Evolutionary conservation across 2,888 invertebrate species (phyloP).

Genomic region (Rhogogaster chlorosoma): DNA sequence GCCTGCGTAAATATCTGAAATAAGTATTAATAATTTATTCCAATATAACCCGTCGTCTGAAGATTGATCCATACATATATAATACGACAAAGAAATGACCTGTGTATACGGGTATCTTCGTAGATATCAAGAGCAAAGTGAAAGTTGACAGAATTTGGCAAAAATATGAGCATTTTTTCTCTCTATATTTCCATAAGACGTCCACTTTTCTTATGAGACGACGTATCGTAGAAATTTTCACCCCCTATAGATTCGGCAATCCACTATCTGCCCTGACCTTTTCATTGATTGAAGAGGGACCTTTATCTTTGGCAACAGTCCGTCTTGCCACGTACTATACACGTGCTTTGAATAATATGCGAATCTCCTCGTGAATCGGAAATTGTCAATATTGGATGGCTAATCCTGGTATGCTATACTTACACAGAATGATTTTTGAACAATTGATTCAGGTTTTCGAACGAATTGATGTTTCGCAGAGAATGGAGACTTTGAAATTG

Average conservation of each 20-base stretch:
- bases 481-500: neutral
- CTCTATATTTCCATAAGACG: neutral
- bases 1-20: neutral
- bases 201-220: neutral
- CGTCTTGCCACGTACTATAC: neutral
- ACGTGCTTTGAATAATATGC: conserved; percentile 11
- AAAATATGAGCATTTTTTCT: neutral
- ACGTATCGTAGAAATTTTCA: neutral
- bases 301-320: neutral
- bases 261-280: neutral
- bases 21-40: neutral
- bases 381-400: neutral
- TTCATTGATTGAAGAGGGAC: neutral
- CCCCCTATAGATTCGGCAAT: neutral
- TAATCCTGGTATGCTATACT: neutral
- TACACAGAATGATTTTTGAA: neutral
- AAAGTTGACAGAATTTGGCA: neutral
- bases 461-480: neutral
- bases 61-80: neutral
- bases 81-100: neutral
- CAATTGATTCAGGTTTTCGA: neutral
- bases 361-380: neutral
- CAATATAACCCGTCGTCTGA: neutral
- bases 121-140: neutral
- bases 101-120: neutral